These are phyloP conservation scores for Dallia pectoralis DNA, from an alignment of 2,797 vertebrate species.

Conservation along the genomic window DNA sequence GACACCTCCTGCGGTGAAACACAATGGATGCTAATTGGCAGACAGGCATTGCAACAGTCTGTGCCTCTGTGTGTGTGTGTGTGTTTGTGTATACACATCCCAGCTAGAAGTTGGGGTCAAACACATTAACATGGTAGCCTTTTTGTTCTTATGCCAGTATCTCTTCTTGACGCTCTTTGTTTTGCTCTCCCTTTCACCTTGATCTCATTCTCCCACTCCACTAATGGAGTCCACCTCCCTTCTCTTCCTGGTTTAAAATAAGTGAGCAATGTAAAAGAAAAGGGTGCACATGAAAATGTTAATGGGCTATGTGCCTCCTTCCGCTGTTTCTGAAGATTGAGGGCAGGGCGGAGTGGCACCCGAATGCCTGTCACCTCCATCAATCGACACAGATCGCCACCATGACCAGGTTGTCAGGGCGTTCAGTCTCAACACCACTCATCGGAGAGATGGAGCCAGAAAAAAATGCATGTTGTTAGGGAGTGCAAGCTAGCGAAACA, in stretches of 20 bases:
- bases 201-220: background rate
- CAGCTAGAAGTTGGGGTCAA: constrained; percentile 41
- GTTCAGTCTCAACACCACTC: constrained; percentile 39
- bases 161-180: background rate
- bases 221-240: background rate
- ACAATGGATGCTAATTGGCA: constrained; percentile 64
- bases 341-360: constrained; percentile 44
- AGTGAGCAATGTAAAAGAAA: constrained; percentile 28
- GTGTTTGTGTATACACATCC: constrained; percentile 36
- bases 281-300: constrained; percentile 42
- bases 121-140: constrained; percentile 48
- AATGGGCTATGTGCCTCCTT: constrained; percentile 44
- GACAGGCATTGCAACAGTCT: constrained; percentile 41
- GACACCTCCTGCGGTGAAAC: constrained; percentile 55
- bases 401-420: constrained; percentile 28
- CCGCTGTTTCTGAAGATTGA: constrained; percentile 52
- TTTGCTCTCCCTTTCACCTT: background rate
- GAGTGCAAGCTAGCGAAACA: background rate
- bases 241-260: background rate
- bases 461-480: background rate
- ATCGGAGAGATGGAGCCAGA: background rate
- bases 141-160: constrained; percentile 19
- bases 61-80: constrained; percentile 47
- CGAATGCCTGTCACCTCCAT: constrained; percentile 43
- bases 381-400: constrained; percentile 45